phyloP scores from a whole-genome alignment of 2,888 invertebrate species.

The Vanessa cardui region DNA sequence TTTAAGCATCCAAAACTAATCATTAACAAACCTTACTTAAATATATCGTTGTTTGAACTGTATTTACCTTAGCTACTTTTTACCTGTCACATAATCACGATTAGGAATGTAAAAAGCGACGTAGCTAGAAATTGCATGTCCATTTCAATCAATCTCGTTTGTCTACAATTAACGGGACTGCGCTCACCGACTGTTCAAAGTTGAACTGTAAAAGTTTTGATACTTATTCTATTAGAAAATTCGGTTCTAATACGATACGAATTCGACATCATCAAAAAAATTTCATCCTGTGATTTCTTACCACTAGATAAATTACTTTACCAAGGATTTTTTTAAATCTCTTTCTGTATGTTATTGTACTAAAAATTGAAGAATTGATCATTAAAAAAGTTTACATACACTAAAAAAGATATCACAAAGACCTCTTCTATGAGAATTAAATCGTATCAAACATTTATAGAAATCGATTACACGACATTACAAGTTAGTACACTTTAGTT shows the following conservation, averaged over 20 bases:
- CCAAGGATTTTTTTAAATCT: no score
- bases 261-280: no score
- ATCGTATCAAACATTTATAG: no score
- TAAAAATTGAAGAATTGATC: no score
- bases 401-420: no score
- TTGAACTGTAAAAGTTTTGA: constrained; percentile 56
- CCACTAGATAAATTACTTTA: no score
- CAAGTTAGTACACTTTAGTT: no score
- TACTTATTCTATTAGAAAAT: constrained; percentile 44
- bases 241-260: not conserved
- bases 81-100: constrained; percentile 44
- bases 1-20: not conserved
- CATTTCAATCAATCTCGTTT: constrained; percentile 73
- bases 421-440: no score
- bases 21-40: not conserved
- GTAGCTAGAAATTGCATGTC: constrained; percentile 49
- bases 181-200: constrained; percentile 54
- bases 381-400: no score
- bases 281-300: no score
- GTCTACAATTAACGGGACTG: constrained; percentile 61
- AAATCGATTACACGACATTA: no score
- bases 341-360: no score
- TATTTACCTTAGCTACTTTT: constrained; percentile 36
- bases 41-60: not conserved
- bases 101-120: constrained; percentile 45